Base-by-base conservation (phyloP, 2,113 vertebrate species). In the Lucifuga dentata region DNA sequence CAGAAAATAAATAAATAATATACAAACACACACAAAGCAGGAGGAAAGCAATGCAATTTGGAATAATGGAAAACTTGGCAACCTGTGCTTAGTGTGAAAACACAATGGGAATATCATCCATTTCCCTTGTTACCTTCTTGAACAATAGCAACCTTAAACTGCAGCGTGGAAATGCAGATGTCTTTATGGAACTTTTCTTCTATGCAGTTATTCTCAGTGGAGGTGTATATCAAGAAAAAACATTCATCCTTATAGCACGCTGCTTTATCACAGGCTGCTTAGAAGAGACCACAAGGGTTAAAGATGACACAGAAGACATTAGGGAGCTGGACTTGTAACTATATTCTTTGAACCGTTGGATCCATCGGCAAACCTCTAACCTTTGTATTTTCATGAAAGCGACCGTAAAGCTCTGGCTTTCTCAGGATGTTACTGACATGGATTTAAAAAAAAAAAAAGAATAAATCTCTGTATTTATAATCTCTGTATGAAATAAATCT, bases 321-420 rank as follows among this genome's bases (percentile, higher is more conserved):
- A 5, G 1, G 52, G 21, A 11, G 36, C 5, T 38, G 39, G 2
- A 24, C 11, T 29, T 61, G n/a, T 50, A n/a, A n/a, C n/a, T n/a
- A n/a, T n/a, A n/a, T 26, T 33, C 21, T 35, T 21, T 19, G 38
- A 69, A 19, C 46, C 44, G 26, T 15, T 32, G 36, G 1, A 3
- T 35, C 26, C 5, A 35, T 39, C 36, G 13, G 2, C n/a, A 1
- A 58, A 32, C 3, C 13, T 19, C 9, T 29, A n/a, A 58, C 35
- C 21, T 53, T 81, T 24, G 19, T 12, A 11, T 39, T 57, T 5
- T 24, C 11, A 21, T 36, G 2, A 76, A 41, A 40, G 21, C 24
- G 52, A 52, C 43, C 29, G 73, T 71, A 41, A 26, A 72, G 46
- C 11, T 24, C 11, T 11, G 15, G 2, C 6, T 12, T 49, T 49